Percentiles rank a stretch among this genome's conserved stretches.
Conservation (phyloP, 2,113 vertebrate genomes). For the Zosterops lateralis region DNA sequence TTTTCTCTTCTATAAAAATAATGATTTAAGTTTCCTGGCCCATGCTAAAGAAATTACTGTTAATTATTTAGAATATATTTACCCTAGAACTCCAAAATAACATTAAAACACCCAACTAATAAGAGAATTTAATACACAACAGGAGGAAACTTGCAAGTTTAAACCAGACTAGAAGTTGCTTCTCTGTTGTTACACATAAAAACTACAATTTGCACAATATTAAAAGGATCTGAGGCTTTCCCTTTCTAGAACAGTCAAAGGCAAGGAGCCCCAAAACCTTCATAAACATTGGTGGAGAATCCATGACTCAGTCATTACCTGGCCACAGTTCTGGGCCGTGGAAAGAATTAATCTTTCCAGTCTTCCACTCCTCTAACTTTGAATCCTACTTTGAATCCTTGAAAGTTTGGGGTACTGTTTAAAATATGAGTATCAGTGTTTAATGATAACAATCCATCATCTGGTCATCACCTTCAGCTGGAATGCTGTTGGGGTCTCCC, state of each 20-base stretch:
- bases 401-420: background rate
- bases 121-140: background rate
- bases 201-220: background rate
- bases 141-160: background rate
- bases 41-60: background rate
- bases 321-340: background rate
- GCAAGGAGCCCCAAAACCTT: background rate
- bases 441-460: constrained; percentile 16
- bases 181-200: background rate
- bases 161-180: background rate
- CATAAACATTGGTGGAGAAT: background rate
- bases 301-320: background rate
- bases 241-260: background rate
- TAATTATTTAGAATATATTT: background rate
- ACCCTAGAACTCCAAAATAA: rapidly evolving
- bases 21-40: background rate
- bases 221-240: background rate
- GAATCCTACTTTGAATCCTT: background rate
- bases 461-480: background rate
- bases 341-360: background rate
- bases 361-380: background rate
- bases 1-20: background rate
- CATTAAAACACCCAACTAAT: background rate
- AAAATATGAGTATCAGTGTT: background rate
- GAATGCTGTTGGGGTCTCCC: background rate